A percentile compares a stretch with the other conserved stretches of the same genome.
These are phyloP conservation scores for Cheilinus undulatus DNA, from an alignment of 2,113 vertebrate genomes.

Conservation along the genomic window DNA sequence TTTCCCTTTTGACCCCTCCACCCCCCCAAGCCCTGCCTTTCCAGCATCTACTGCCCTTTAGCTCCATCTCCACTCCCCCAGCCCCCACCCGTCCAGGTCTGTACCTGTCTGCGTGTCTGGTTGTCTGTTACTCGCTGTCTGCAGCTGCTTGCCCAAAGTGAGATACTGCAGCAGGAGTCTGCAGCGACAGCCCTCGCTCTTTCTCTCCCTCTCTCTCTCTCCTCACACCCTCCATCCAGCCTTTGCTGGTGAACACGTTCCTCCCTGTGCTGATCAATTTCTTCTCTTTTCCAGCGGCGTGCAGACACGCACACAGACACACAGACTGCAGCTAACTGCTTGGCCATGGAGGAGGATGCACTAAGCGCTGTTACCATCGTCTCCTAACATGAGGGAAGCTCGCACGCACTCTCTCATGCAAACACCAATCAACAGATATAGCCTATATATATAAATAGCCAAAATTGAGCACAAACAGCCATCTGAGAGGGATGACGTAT, in stretches of 20 bases:
- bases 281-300: conserved; percentile 66
- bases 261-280: conserved; percentile 80
- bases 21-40: conserved; percentile 48
- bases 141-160: conserved; percentile 79
- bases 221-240: conserved; percentile 75
- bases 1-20: conserved; percentile 59
- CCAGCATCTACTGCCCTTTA: conserved; percentile 47
- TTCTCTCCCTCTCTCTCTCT: conserved; percentile 49
- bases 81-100: conserved; percentile 53
- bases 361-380: conserved; percentile 25
- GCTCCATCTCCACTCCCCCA: conserved; percentile 23
- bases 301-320: conserved; percentile 29
- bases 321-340: conserved; percentile 62
- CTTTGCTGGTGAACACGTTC: conserved; percentile 75
- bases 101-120: conserved; percentile 77
- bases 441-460: background rate
- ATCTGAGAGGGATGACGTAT: conserved; percentile 26
- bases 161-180: conserved; percentile 82
- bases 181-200: conserved; percentile 77
- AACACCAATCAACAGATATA: conserved; percentile 15
- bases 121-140: conserved; percentile 75
- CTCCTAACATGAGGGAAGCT: conserved; percentile 17
- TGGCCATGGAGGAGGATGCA: conserved; percentile 41
- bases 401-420: conserved; percentile 10
- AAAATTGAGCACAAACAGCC: conserved; percentile 18